Conservation (phyloP, 2,113 vertebrate species). For the Embiotoca jacksoni region DNA sequence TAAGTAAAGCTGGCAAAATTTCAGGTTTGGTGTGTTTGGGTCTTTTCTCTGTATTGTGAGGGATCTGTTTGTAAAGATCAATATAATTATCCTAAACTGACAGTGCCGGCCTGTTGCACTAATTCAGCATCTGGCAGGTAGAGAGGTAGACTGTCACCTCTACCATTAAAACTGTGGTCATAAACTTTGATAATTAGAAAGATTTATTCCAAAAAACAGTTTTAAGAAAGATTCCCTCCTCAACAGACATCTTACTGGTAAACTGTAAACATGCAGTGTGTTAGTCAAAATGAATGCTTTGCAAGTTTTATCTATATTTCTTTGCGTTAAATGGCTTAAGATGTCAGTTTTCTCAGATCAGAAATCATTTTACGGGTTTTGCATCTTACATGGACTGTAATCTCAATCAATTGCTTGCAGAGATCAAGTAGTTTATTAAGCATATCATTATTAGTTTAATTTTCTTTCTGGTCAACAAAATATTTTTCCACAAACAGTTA, state of each 20-base stretch:
- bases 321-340: no score
- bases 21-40: no score
- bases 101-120: no score
- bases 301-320: not conserved
- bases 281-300: not conserved
- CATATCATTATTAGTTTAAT: constrained; percentile 12
- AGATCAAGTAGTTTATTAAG: constrained; percentile 4
- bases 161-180: not conserved
- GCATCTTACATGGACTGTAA: not conserved
- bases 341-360: not conserved
- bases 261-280: not conserved
- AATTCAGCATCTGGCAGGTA: not conserved
- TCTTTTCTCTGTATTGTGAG: no score
- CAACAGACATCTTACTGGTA: not conserved
- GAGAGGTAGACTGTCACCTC: not conserved
- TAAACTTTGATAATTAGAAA: not conserved
- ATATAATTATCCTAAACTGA: no score
- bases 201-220: not conserved
- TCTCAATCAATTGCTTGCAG: not conserved
- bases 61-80: no score
- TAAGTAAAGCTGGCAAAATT: no score
- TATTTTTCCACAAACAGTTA: constrained; percentile 9
- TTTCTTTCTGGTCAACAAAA: not conserved
- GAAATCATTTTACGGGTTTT: not conserved
- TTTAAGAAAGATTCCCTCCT: not conserved